Evolutionary conservation across 2,888 invertebrate species (phyloP), one percentile per base, ranked within the genome.

Genomic region (Gibbula magus): DNA sequence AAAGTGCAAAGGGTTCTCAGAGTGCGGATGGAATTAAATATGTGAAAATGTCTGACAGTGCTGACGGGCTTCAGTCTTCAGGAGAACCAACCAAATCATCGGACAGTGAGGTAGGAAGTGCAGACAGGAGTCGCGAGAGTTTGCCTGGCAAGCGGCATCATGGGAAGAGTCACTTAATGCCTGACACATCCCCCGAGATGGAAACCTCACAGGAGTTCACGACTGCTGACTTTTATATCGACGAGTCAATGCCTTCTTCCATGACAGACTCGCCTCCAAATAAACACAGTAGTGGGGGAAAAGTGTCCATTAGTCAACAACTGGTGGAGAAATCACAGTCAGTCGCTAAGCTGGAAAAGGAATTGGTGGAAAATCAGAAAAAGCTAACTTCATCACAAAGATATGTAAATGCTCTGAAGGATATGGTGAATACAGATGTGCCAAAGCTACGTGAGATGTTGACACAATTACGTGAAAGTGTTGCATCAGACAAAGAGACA

Each of bases 221-320:
- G 90, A 95, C 95, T 91, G 96, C 96, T 75, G 96, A 97, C 93
- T 96, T 95, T 95, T 97, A 96, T 94, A 96, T 97, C 93, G 97
- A 97, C 92, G 97, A 97, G 93, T 96, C 96, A 85, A 95, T 96
- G 94, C 96, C 96, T 81, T 96, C 96, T 91, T 96, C 96, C 92
- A 95, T 96, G 93, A 96, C 95, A 90, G 95, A 91, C 77, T 89
- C 90, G n/a, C 89, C 92, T 20, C 86, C 90, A 51, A 86, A 86
- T 90, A 88, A 91, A 92, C 85, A 78, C 29, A 77, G 93, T 93
- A 88, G 93, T 94, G 87, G 94, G 93, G 84, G 94, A 93, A 86
- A 93, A 93, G 91, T 92, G 92, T 88, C 93, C 93, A 84, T 93
- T 94, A 89, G 93, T 93, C 84, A 91, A 93, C 51, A 86, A 16